Evolutionary conservation across 2,797 vertebrate species (phyloP).

Genomic region (Leptoclinus maculatus): DNA sequence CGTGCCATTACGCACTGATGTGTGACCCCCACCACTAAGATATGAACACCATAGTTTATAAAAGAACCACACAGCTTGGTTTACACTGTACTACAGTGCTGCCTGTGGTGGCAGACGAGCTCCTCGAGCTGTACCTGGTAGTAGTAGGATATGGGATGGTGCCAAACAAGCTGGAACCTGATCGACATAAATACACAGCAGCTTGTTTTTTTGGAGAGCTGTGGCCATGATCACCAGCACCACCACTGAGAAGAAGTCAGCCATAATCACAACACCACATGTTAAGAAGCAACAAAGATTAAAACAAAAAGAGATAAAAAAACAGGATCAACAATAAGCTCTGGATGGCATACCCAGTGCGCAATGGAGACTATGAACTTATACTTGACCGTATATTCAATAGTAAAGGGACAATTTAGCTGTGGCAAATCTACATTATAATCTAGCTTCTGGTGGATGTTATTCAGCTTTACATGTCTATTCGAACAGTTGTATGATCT

Average conservation of each 20-base stretch:
- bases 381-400: constrained; percentile 3
- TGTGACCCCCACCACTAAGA: constrained; percentile 12
- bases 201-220: constrained; percentile 30
- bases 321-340: constrained; percentile 51
- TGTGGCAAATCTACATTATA: neutral
- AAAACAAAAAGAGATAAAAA: constrained; percentile 15
- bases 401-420: neutral
- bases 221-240: constrained; percentile 12
- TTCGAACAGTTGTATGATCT: neutral
- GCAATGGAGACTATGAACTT: constrained; percentile 41
- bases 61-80: constrained; percentile 29
- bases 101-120: constrained; percentile 44
- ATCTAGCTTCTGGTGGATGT: neutral
- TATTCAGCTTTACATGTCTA: neutral
- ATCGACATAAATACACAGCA: constrained; percentile 44
- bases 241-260: neutral
- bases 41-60: constrained; percentile 9
- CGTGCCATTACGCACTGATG: constrained; percentile 6
- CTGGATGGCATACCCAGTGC: constrained; percentile 13
- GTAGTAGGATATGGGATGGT: constrained; percentile 52
- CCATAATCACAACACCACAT: constrained; percentile 42
- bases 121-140: constrained; percentile 44
- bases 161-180: constrained; percentile 69
- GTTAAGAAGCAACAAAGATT: constrained; percentile 14
- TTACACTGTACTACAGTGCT: constrained; percentile 9